Conservation (phyloP, 2,113 vertebrate species). For the Amblyopsis rosae region DNA sequence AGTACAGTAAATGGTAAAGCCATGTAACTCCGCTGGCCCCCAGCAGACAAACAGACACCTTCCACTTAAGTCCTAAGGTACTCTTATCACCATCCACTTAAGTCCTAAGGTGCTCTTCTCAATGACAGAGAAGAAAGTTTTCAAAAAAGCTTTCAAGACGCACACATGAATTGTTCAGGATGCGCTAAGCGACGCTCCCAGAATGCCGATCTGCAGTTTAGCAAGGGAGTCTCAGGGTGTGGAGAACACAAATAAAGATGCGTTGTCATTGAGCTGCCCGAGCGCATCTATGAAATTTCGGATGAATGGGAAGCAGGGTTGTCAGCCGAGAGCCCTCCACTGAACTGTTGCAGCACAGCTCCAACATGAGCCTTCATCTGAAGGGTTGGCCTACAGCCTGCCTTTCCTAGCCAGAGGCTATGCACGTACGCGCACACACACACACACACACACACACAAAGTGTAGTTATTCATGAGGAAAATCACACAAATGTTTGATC, state of each 20-base stretch:
- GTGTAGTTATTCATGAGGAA: conserved; percentile 29
- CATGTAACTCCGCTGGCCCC: too few relatives aligned
- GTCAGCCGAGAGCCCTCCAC: conserved; percentile 58
- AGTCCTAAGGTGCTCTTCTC: not conserved
- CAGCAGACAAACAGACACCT: too few relatives aligned
- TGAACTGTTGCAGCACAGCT: conserved; percentile 50
- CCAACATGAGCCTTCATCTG: conserved; percentile 35
- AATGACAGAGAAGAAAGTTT: conserved; percentile 66
- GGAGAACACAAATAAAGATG: conserved; percentile 59
- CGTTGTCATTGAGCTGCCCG: conserved; percentile 71
- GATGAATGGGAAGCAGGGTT: conserved; percentile 56
- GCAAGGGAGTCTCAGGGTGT: conserved; percentile 51
- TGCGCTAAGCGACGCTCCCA: conserved; percentile 59
- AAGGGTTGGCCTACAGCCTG: conserved; percentile 25
- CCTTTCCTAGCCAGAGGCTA: conserved; percentile 15
- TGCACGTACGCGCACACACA: conserved; percentile 17
- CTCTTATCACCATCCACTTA: too few relatives aligned
- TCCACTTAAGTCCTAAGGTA: too few relatives aligned
- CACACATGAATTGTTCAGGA: conserved; percentile 58
- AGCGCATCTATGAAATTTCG: conserved; percentile 68
- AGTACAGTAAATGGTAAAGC: too few relatives aligned
- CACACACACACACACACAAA: conserved; percentile 1
- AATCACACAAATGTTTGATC: conserved; percentile 47
- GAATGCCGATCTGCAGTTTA: conserved; percentile 71
- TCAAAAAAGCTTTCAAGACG: conserved; percentile 64